Evolutionary conservation across 1,140 invertebrate genomes (phyloP), one percentile per base, ranked within the genome.

Genomic region (Drosophila lacteicornis): DNA sequence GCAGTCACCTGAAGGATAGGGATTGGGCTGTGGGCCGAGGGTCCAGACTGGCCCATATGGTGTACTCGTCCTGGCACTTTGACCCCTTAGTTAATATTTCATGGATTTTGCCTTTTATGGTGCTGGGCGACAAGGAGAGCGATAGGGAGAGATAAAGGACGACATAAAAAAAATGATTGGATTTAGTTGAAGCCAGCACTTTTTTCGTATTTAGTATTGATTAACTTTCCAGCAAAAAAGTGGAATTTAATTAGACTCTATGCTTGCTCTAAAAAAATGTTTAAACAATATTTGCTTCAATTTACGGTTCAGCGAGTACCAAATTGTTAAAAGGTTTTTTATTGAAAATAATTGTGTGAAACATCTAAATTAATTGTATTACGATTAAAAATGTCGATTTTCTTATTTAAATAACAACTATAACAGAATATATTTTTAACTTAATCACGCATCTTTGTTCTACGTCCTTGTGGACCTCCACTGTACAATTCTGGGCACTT

Each of bases 61-160:
- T 75, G 70, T 62, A 71, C 58, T 59, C n/a, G 50, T 45, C 27
- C 51, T 43, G 57, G 33, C 46, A 49, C 42, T 75, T 49, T 75
- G 51, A 75, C 76, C 76, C 50, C 76, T 71, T 79, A 70, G 66
- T 77, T 67, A 60, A 71, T 69, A 79, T 62, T 62, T 70, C 58
- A 79, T 79, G 75, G 36, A 46, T 30, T 63, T 45, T 45, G 4
- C 53, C 46, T 51, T 73, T 59, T 60, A 73, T 50, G 69, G 22
- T 19, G 58, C 15, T 17, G 36, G 17, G 25, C n/a, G 33, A 27
- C 33, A 45, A 19, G 38, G 12, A 36, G 12, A 45, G 40, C 30
- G 62, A 62, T 50, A 17, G 13, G 38, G 27, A 15, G 30, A 45
- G 62, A 36, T 55, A 46, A 50, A 69, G 62, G 6, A 36, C 19